phyloP scores from a whole-genome alignment of 2,797 vertebrate genomes.

The Jordanella pulchra region DNA sequence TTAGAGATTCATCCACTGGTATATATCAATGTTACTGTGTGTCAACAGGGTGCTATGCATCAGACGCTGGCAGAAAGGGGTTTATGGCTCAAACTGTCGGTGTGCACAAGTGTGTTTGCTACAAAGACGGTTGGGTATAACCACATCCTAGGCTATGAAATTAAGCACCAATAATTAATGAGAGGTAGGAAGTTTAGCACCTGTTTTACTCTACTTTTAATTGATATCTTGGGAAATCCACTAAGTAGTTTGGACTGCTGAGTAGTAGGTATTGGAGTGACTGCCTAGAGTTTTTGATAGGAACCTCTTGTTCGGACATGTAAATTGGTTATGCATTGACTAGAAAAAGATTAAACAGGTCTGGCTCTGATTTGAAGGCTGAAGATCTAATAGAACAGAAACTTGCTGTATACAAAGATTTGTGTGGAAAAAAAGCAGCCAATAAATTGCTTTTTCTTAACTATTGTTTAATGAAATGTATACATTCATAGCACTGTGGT shows the following conservation, averaged over 20 bases:
- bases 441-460: too few relatives aligned
- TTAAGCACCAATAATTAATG: slow-evolving; percentile 82
- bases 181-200: slow-evolving; percentile 77
- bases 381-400: too few relatives aligned
- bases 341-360: too few relatives aligned
- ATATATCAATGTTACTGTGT: slow-evolving; percentile 93
- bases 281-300: slow-evolving; percentile 24
- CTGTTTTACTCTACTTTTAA: slow-evolving; percentile 74
- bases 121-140: slow-evolving; percentile 24
- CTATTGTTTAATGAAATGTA: too few relatives aligned
- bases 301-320: slow-evolving; percentile 9
- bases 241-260: slow-evolving; percentile 14
- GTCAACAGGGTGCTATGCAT: slow-evolving; percentile 88
- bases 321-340: slow-evolving; percentile 6
- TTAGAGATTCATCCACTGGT: slow-evolving; percentile 90
- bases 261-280: slow-evolving; percentile 24
- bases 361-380: too few relatives aligned
- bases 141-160: slow-evolving; percentile 59
- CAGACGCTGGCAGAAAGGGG: slow-evolving; percentile 80
- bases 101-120: slow-evolving; percentile 58
- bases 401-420: too few relatives aligned
- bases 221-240: slow-evolving; percentile 53
- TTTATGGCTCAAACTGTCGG: slow-evolving; percentile 84
- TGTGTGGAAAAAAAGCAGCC: too few relatives aligned
- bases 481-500: too few relatives aligned